These are phyloP conservation scores for Heliangelus exortis DNA, from an alignment of 2,797 vertebrate genomes.

Conservation along the genomic window DNA sequence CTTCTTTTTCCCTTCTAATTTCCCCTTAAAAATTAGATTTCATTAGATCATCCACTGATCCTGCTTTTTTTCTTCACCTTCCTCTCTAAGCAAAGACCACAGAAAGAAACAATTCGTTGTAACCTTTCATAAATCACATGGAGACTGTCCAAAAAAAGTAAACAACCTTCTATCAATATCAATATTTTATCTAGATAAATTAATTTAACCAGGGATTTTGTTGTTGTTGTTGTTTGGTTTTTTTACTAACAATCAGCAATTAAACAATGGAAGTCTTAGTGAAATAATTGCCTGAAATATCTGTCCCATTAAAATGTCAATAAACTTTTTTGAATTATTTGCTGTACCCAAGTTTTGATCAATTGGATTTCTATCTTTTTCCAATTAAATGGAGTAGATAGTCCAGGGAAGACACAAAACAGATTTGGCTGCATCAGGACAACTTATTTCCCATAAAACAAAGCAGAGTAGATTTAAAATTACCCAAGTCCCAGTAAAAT, in stretches of 20 bases:
- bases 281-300: background rate
- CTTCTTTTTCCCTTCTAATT: background rate
- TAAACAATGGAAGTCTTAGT: background rate
- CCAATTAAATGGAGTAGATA: background rate
- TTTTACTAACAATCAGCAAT: background rate
- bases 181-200: background rate
- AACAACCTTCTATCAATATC: background rate
- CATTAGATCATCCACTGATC: background rate
- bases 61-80: background rate
- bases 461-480: background rate
- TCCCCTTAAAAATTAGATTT: background rate
- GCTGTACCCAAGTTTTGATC: background rate
- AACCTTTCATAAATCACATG: background rate
- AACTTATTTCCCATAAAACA: background rate
- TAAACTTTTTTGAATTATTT: background rate
- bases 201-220: background rate
- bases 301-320: background rate
- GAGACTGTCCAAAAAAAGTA: background rate
- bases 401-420: background rate
- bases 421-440: background rate
- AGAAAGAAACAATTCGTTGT: background rate
- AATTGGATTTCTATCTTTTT: background rate
- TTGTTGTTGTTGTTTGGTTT: background rate
- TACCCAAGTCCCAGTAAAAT: background rate
- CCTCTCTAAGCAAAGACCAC: background rate